phyloP scores from a whole-genome alignment of 2,797 vertebrate genomes.

The Spondyliosoma cantharus region DNA sequence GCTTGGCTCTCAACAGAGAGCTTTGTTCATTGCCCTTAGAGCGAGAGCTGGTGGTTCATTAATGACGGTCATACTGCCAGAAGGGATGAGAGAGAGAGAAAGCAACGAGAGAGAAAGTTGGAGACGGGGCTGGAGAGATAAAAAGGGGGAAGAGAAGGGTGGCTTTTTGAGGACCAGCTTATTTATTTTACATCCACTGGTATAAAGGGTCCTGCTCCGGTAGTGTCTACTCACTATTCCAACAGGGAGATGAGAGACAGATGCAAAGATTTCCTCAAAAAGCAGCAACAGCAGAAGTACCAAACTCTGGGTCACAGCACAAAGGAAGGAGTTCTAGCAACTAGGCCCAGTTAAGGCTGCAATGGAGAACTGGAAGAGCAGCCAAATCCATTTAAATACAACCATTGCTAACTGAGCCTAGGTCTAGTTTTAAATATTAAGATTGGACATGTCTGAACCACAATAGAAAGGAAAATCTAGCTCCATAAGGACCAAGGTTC shows the following conservation, averaged over 20 bases:
- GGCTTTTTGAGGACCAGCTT: slow-evolving; percentile 54
- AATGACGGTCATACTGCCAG: slow-evolving; percentile 57
- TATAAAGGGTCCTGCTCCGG: slow-evolving; percentile 27
- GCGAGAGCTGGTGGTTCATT: slow-evolving; percentile 67
- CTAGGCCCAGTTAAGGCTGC: slow-evolving; percentile 74
- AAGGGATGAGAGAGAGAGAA: slow-evolving; percentile 45
- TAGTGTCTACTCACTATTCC: slow-evolving; percentile 40
- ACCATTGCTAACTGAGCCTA: slow-evolving; percentile 76
- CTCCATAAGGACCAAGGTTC: slow-evolving; percentile 63
- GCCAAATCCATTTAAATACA: slow-evolving; percentile 54
- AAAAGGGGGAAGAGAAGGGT: slow-evolving; percentile 17
- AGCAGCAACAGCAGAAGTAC: slow-evolving; percentile 57
- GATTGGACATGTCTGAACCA: slow-evolving; percentile 54
- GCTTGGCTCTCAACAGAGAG: slow-evolving; percentile 64
- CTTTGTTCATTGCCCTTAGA: slow-evolving; percentile 64
- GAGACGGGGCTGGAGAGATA: slow-evolving; percentile 11
- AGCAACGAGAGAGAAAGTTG: slow-evolving; percentile 31
- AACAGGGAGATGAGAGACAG: slow-evolving; percentile 45
- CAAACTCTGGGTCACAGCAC: slow-evolving; percentile 62
- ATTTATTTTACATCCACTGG: slow-evolving; percentile 42
- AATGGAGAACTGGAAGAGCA: slow-evolving; percentile 40
- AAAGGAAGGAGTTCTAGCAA: slow-evolving; percentile 66
- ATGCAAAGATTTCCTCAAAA: slow-evolving; percentile 59
- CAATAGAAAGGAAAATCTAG: slow-evolving; percentile 69
- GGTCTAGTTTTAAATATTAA: slow-evolving; percentile 66